These are phyloP conservation scores for Lycorma delicatula DNA, from an alignment of 1,140 invertebrate genomes.

Conservation along the genomic window DNA sequence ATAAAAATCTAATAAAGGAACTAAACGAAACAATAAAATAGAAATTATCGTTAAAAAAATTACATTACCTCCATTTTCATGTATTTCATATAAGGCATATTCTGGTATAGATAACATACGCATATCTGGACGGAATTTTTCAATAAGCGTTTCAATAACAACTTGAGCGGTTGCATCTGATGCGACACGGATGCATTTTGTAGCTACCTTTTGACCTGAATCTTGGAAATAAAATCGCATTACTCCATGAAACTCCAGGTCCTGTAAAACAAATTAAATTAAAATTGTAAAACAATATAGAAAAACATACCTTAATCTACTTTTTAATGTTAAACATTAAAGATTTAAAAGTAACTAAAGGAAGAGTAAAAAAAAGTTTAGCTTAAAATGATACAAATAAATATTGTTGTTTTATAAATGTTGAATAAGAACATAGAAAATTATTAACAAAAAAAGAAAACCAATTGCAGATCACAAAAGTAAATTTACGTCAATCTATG, in stretches of 20 bases:
- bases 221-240: constrained; percentile 99
- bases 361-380: too few relatives aligned
- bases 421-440: too few relatives aligned
- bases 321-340: neutral
- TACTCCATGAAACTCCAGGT: constrained; percentile 97
- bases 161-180: constrained; percentile 90
- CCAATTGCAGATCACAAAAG: too few relatives aligned
- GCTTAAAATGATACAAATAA: too few relatives aligned
- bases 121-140: constrained; percentile 99
- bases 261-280: constrained; percentile 50
- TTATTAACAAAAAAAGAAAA: too few relatives aligned
- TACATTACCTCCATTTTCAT: constrained; percentile 86
- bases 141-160: constrained; percentile 93
- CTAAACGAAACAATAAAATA: too few relatives aligned
- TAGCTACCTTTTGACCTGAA: constrained; percentile 93
- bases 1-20: too few relatives aligned
- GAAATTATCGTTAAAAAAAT: too few relatives aligned
- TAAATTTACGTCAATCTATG: too few relatives aligned
- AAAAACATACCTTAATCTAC: neutral
- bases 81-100: constrained; percentile 95
- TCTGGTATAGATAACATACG: constrained; percentile 92
- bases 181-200: constrained; percentile 96
- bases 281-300: neutral
- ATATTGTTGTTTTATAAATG: too few relatives aligned
- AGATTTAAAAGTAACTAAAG: too few relatives aligned